These are phyloP conservation scores for Ctenopoma kingsleyae DNA, from an alignment of 2,797 vertebrate genomes.

Conservation along the genomic window DNA sequence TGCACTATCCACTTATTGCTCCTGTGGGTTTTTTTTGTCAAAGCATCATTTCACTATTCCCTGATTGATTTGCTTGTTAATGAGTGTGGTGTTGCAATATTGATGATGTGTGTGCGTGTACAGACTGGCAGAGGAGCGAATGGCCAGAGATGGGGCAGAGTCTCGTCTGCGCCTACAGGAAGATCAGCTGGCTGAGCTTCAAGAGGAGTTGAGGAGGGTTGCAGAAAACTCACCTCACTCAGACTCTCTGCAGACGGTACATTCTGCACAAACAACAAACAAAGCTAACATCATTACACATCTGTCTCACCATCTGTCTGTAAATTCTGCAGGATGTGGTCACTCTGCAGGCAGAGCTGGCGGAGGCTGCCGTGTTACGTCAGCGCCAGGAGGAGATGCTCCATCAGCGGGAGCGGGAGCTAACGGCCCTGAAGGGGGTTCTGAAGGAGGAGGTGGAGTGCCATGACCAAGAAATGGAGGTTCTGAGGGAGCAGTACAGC, in stretches of 20 bases:
- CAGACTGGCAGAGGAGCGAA: conserved; percentile 85
- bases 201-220: conserved; percentile 86
- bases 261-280: not conserved
- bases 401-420: conserved; percentile 89
- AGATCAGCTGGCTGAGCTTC: conserved; percentile 86
- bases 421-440: conserved; percentile 93
- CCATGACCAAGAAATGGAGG: conserved; percentile 91
- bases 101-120: conserved; percentile 3
- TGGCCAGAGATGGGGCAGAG: conserved; percentile 84
- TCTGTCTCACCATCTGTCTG: not conserved
- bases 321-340: conserved; percentile 84
- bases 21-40: conserved; percentile 12
- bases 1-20: conserved; percentile 2
- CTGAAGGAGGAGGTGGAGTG: conserved; percentile 94
- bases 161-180: conserved; percentile 82
- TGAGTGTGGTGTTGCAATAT: conserved; percentile 18
- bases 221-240: conserved; percentile 67
- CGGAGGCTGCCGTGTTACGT: conserved; percentile 81
- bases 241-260: conserved; percentile 85
- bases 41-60: conserved; percentile 7
- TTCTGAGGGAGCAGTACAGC: conserved; percentile 89
- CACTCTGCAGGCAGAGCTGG: conserved; percentile 87
- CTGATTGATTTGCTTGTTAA: conserved; percentile 20
- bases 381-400: conserved; percentile 89
- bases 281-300: not conserved